Base-by-base conservation (phyloP, 1,140 invertebrate species). In the Dryas iulia region DNA sequence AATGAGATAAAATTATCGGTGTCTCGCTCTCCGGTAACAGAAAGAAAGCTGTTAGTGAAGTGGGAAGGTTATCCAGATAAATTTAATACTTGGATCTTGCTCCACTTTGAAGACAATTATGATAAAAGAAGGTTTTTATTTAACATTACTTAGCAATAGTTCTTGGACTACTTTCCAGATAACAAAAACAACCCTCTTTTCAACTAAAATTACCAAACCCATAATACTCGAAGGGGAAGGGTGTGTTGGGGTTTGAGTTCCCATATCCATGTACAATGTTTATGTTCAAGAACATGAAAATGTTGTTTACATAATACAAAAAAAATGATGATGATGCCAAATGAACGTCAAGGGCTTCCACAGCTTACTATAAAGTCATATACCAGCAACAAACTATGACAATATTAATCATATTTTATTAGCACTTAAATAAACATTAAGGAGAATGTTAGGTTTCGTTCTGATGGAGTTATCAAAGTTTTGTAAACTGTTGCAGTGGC, bases 91-190 rank as follows among this genome's bases (percentile, higher is more conserved):
- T n/a, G n/a, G n/a, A n/a, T n/a, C n/a, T n/a, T n/a, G n/a, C n/a
- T n/a, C n/a, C n/a, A n/a, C n/a, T n/a, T n/a, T n/a, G n/a, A n/a
- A n/a, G n/a, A n/a, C n/a, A n/a, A n/a, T n/a, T n/a, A n/a, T n/a
- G n/a, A n/a, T n/a, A n/a, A n/a, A n/a, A n/a, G n/a, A n/a, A 76
- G 79, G 66, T 68, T 80, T 80, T 61, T 80, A 80, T 75, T 72
- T 61, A 80, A n/a, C n/a, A n/a, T n/a, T n/a, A n/a, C n/a, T n/a
- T n/a, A n/a, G n/a, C n/a, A n/a, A n/a, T n/a, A n/a, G 76, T 66
- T 78, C 72, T 14, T 80, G 64, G 31, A 58, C 31, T 78, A 77
- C 26, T 77, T 78, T 77, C 76, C 79, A 12, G 72, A 76, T 21
- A 82, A 79, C 14, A n/a, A 78, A 60, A 39, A 74, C 78, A 26